A percentile compares a stretch with the other conserved stretches of the same genome.
Conservation (phyloP, 2,797 vertebrate species). For the Heteromormyrus szaboi region DNA sequence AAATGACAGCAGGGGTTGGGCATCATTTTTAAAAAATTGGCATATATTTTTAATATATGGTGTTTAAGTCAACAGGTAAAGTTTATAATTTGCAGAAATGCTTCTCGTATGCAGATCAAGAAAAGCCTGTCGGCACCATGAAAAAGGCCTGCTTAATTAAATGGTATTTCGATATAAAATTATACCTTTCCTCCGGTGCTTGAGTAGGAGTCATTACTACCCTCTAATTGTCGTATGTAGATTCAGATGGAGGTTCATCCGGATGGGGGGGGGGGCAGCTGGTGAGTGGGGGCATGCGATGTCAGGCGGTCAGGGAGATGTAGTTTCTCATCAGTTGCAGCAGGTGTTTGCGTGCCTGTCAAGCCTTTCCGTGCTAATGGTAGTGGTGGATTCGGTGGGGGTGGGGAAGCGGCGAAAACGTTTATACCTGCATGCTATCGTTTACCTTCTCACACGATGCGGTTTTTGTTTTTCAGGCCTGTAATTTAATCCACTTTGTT, state of each 20-base stretch:
- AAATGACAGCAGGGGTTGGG: not conserved
- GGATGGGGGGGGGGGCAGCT: not conserved
- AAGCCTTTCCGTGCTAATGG: slow-evolving; percentile 41
- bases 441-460: not conserved
- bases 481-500: slow-evolving; percentile 16
- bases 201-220: slow-evolving; percentile 7
- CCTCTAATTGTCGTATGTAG: not conserved
- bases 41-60: slow-evolving; percentile 2
- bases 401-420: not conserved
- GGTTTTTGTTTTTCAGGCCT: not conserved
- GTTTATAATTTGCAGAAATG: not conserved
- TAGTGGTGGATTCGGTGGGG: not conserved
- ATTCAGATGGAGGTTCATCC: not conserved
- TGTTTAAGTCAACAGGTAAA: not conserved
- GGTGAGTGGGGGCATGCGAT: not conserved
- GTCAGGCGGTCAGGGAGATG: not conserved
- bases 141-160: not conserved
- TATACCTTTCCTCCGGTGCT: not conserved
- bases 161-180: not conserved
- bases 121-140: not conserved
- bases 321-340: not conserved
- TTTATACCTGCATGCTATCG: slow-evolving; percentile 19
- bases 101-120: not conserved
- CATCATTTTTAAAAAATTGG: not conserved
- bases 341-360: not conserved